These are phyloP conservation scores for Chionoecetes opilio DNA, from an alignment of 1,140 invertebrate genomes.

Conservation along the genomic window DNA sequence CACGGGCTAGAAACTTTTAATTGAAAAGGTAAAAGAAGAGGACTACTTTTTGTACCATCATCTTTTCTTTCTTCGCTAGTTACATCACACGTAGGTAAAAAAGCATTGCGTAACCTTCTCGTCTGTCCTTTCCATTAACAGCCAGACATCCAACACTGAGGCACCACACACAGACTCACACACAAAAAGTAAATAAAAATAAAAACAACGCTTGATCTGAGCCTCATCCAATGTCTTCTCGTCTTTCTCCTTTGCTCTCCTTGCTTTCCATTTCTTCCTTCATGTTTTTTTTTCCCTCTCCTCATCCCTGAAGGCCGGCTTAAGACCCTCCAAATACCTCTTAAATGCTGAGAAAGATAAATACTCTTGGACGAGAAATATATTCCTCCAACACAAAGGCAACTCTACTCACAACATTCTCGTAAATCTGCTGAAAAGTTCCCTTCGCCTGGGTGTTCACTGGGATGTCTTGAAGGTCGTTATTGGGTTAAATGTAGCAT, in stretches of 20 bases:
- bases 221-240: neutral
- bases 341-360: neutral
- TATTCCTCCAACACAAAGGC: neutral
- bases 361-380: neutral
- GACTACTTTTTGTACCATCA: too few species aligned
- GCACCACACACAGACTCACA: too few species aligned
- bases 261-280: neutral
- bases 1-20: too few species aligned
- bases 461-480: neutral
- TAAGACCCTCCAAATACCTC: neutral
- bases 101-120: too few species aligned
- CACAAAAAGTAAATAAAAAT: too few species aligned
- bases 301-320: neutral
- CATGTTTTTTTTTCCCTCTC: neutral
- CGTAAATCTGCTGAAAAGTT: neutral
- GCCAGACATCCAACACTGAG: too few species aligned
- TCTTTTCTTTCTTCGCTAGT: too few species aligned
- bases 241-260: neutral
- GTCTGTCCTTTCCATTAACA: too few species aligned
- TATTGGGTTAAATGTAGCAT: neutral
- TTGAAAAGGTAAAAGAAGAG: too few species aligned
- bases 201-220: neutral
- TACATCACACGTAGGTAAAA: too few species aligned
- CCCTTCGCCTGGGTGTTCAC: neutral
- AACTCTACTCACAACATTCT: neutral